Conservation (phyloP, 2,888 invertebrate genomes). For the Cephonodes hylas region DNA sequence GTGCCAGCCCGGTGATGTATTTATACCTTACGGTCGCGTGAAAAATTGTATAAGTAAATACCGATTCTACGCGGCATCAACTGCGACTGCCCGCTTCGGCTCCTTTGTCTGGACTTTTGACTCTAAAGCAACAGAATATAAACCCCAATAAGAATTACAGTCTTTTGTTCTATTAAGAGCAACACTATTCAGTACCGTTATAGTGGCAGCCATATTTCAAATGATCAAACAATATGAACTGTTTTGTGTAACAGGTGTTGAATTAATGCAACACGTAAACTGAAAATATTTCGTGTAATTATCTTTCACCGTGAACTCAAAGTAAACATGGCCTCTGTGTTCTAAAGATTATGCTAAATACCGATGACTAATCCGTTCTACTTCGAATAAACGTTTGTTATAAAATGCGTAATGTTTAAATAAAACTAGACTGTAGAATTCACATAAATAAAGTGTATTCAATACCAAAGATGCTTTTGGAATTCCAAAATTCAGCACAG, state of each 20-base stretch:
- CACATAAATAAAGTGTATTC: neutral
- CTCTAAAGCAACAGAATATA: too few species aligned
- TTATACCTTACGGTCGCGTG: slow-evolving; percentile 39
- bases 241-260: neutral
- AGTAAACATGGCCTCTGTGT: neutral
- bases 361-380: neutral
- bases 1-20: slow-evolving; percentile 55
- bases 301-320: slow-evolving; percentile 1
- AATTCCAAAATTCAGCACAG: neutral
- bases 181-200: neutral
- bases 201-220: neutral
- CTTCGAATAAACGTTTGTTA: neutral
- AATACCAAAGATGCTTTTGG: neutral
- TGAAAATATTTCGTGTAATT: neutral
- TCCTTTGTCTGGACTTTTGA: neutral
- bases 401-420: neutral
- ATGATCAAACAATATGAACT: neutral
- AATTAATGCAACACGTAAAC: neutral
- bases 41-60: slow-evolving; percentile 24
- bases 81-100: slow-evolving; percentile 13
- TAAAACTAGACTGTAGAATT: neutral
- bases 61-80: slow-evolving; percentile 19
- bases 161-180: neutral
- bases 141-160: neutral
- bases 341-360: neutral